Evolutionary conservation across 2,797 vertebrate species (phyloP).

Genomic region (Pangasius sanitwongsei): DNA sequence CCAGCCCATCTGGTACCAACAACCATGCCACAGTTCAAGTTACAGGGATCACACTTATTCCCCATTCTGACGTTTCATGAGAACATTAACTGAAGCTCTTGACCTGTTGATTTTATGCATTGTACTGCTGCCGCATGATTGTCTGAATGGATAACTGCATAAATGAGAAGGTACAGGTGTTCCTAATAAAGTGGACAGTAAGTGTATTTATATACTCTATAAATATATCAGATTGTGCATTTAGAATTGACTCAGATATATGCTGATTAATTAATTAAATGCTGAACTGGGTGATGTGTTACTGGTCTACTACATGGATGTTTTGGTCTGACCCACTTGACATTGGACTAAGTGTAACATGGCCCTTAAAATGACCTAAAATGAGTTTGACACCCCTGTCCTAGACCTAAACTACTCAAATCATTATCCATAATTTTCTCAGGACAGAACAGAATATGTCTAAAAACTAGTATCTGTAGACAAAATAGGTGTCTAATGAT

Average conservation of each 20-base stretch:
- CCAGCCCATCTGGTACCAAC: not conserved
- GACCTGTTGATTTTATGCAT: not conserved
- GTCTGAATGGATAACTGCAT: no score
- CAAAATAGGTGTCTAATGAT: not conserved
- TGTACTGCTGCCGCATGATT: not conserved
- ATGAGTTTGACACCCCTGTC: slow-evolving; percentile 4
- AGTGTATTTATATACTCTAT: no score
- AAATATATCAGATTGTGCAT: not conserved
- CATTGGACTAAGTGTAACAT: not conserved
- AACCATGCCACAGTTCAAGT: not conserved
- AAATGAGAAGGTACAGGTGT: not conserved
- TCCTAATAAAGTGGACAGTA: not conserved
- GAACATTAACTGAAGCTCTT: not conserved
- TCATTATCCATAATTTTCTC: not conserved
- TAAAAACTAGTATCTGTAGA: not conserved
- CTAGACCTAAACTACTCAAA: not conserved
- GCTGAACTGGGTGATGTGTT: not conserved
- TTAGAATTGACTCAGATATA: not conserved
- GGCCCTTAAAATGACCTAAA: not conserved
- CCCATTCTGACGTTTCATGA: not conserved
- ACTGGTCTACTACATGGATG: not conserved
- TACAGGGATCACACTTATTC: not conserved
- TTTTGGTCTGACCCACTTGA: not conserved
- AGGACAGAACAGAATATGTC: not conserved
- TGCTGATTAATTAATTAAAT: not conserved